phyloP scores from a whole-genome alignment of 53 echinoderm and acorn worm genomes.

The Antedon mediterranea region DNA sequence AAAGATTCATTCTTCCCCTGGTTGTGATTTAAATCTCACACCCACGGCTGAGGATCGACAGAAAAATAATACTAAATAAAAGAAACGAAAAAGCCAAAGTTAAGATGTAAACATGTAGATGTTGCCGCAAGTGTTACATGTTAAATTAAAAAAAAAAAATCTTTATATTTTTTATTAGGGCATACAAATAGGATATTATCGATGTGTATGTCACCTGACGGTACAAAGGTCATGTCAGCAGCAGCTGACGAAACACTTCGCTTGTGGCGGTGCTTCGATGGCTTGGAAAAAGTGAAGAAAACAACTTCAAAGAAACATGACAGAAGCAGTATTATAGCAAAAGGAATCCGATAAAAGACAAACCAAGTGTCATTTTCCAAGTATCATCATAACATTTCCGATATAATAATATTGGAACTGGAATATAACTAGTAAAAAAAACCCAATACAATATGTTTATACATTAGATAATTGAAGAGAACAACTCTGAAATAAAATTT shows the following conservation, averaged over 20 bases:
- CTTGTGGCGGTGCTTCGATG: conserved; percentile 71
- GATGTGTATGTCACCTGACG: conserved; percentile 71
- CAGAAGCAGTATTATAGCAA: conserved; percentile 20
- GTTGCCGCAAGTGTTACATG: neutral
- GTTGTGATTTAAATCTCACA: too few relatives aligned
- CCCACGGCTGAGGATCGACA: too few relatives aligned
- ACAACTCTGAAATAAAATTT: too few relatives aligned
- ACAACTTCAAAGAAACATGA: conserved; percentile 19
- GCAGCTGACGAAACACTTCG: conserved; percentile 83
- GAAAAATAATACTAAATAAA: too few relatives aligned
- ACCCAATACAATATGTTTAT: too few relatives aligned
- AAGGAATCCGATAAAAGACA: conserved; percentile 38
- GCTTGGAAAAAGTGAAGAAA: conserved; percentile 20
- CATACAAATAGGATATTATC: conserved; percentile 61
- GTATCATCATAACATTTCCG: neutral
- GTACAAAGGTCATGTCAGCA: conserved; percentile 62
- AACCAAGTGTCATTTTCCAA: neutral
- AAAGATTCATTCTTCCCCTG: too few relatives aligned
- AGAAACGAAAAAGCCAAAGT: too few relatives aligned
- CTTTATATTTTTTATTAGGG: conserved; percentile 20
- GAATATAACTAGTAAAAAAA: too few relatives aligned
- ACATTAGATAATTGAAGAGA: too few relatives aligned
- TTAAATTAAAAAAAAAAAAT: neutral
- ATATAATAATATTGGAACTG: too few relatives aligned
- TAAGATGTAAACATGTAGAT: too few relatives aligned